phyloP scores from a whole-genome alignment of 2,888 invertebrate genomes.

The Lasioglossum lativentre region DNA sequence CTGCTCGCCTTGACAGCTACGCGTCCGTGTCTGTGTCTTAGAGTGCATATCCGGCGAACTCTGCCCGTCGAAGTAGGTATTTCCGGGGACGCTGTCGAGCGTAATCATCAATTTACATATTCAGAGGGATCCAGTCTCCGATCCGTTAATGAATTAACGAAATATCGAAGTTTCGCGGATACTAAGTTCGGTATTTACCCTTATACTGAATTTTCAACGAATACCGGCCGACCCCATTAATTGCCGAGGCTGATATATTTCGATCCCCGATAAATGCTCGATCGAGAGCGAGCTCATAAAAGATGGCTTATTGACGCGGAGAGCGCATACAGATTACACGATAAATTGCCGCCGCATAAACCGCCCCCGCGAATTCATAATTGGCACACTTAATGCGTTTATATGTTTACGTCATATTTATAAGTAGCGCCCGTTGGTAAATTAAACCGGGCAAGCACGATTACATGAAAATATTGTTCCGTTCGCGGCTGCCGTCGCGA shows the following conservation, averaged over 20 bases:
- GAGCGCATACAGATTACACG: conserved; percentile 25
- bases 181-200: conserved; percentile 54
- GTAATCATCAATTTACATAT: conserved; percentile 63
- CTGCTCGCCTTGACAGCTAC: not conserved
- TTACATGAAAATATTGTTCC: conserved; percentile 25
- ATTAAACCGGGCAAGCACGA: conserved; percentile 24
- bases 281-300: conserved; percentile 34
- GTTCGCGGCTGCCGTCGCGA: not conserved
- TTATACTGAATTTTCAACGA: conserved; percentile 63
- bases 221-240: conserved; percentile 48
- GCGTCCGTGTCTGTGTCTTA: not conserved
- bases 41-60: not conserved
- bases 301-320: conserved; percentile 35
- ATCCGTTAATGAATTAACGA: conserved; percentile 61
- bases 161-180: conserved; percentile 55
- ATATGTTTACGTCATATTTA: conserved; percentile 15
- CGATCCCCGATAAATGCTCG: conserved; percentile 46
- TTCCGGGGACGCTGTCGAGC: conserved; percentile 9
- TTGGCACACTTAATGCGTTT: conserved; percentile 33
- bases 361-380: conserved; percentile 36
- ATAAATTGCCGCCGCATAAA: conserved; percentile 38
- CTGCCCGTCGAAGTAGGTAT: not conserved
- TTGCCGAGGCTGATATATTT: conserved; percentile 52
- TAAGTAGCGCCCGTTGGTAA: not conserved
- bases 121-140: conserved; percentile 45